These are phyloP conservation scores for Hystrix brachyura DNA, from an alignment of 2,113 vertebrate genomes.

Conservation along the genomic window DNA sequence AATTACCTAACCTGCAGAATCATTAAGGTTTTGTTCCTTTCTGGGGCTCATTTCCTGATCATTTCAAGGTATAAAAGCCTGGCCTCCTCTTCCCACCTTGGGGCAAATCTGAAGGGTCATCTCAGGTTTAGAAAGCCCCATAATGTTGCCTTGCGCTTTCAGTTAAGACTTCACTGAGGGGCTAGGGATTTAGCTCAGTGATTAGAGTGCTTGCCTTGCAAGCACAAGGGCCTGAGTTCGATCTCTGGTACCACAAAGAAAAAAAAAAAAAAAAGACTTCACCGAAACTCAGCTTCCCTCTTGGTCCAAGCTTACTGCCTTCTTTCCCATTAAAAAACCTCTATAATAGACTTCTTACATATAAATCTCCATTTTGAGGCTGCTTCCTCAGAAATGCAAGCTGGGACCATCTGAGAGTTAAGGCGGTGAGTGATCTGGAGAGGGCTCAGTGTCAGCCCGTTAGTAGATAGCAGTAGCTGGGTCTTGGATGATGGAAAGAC, in stretches of 20 bases:
- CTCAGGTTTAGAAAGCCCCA: neutral
- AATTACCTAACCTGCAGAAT: neutral
- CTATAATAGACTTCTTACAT: neutral
- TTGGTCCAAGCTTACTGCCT: neutral
- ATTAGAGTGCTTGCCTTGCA: too few species aligned
- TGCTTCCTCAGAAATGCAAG: neutral
- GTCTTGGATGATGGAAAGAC: neutral
- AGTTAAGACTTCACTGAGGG: neutral
- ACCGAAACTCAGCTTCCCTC: neutral
- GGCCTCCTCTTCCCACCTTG: neutral
- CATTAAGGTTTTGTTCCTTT: neutral
- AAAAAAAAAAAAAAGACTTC: neutral
- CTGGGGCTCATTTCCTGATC: neutral
- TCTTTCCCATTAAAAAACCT: neutral
- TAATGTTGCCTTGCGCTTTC: neutral
- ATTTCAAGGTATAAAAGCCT: neutral
- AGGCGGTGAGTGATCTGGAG: neutral
- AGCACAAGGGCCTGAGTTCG: too few species aligned
- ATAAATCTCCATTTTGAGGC: neutral
- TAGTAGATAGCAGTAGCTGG: neutral
- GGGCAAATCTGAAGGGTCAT: neutral
- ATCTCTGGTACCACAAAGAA: too few species aligned
- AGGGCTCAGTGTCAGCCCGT: neutral
- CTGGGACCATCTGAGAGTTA: neutral
- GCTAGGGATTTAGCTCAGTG: too few species aligned